Base-by-base conservation (phyloP, 1,140 invertebrate species). In the Rhysida immarginata region DNA sequence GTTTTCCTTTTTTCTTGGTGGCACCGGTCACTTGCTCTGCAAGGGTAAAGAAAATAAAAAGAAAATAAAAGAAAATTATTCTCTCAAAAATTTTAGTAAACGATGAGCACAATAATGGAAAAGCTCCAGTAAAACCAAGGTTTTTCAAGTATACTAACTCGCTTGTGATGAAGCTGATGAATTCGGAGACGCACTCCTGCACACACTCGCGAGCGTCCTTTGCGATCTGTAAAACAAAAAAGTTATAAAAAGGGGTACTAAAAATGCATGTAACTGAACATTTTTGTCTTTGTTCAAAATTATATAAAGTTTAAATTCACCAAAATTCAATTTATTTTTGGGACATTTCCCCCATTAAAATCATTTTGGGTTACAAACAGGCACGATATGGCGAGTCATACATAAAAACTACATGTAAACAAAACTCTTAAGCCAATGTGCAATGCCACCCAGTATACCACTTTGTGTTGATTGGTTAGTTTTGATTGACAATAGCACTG, bases 141-240 rank as follows among this genome's bases (percentile, higher is more conserved):
- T 35, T 35, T 35, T 35, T 35, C 29, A 16, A 35, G 29, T 5
- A 16, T 46, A 20, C 18, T 11, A 61, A 62, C 76, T 99, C 96
- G 66, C 91, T 96, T 0, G 96, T 99, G 48, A 99, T 94, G 67
- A 99, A 99, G 61, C 92, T 96, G 65, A 99, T 96, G 68, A 99
- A 99, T 68, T 99, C 96, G 0, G 93, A 97, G 35, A 99, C 95
- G 76, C 96, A 99, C 72, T 99, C 96, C 73, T 99, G 96, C 20
- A 99, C 90, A 76, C 94, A 98, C 74, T 99, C 96, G 62, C 97
- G 80, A 0, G 96, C 94, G 76, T 99, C 96, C 78, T 99, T 99
- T 0, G 96, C 92, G 65, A 98, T 96, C 84, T 87, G 70, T 53
- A 78, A 76, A 58, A 41, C 2, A 43, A 56, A 43, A 26, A 35